phyloP scores from a whole-genome alignment of 2,113 vertebrate species.

The Hypomesus transpacificus region DNA sequence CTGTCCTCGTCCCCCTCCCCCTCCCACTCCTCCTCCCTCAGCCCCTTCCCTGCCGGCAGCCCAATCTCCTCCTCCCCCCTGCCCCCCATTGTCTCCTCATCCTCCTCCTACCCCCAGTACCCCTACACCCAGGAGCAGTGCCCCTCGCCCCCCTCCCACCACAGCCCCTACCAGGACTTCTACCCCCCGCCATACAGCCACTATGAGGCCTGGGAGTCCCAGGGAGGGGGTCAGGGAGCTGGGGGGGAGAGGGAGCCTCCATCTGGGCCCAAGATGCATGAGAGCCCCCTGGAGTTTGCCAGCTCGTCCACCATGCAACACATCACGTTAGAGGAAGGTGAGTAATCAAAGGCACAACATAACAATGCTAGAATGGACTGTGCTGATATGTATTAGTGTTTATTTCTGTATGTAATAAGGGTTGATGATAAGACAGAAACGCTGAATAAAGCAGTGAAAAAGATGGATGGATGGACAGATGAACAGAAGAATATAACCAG shows the following conservation, averaged over 20 bases:
- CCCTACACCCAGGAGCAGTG: constrained; percentile 66
- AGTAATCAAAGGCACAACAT: constrained; percentile 10
- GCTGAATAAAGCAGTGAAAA: neutral
- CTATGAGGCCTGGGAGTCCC: constrained; percentile 69
- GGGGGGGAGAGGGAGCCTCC: constrained; percentile 47
- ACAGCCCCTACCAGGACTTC: constrained; percentile 63
- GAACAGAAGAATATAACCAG: neutral
- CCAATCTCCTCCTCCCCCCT: constrained; percentile 71
- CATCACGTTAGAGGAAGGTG: constrained; percentile 78
- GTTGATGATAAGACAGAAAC: too few species aligned
- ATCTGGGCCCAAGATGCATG: constrained; percentile 57
- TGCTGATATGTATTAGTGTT: neutral
- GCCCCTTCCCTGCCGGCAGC: constrained; percentile 71
- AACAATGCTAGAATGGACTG: neutral
- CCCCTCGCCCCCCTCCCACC: constrained; percentile 62
- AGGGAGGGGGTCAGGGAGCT: constrained; percentile 38
- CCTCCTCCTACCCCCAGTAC: constrained; percentile 66
- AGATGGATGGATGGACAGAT: neutral
- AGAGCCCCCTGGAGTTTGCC: constrained; percentile 65
- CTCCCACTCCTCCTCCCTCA: constrained; percentile 75
- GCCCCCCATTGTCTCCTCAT: constrained; percentile 64
- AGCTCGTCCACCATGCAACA: constrained; percentile 69
- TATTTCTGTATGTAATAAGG: neutral
- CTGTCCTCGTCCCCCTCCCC: constrained; percentile 78
- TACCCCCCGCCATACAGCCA: constrained; percentile 61